These are phyloP conservation scores for Vicugna pacos DNA, from an alignment of 2,113 vertebrate genomes.

Conservation along the genomic window DNA sequence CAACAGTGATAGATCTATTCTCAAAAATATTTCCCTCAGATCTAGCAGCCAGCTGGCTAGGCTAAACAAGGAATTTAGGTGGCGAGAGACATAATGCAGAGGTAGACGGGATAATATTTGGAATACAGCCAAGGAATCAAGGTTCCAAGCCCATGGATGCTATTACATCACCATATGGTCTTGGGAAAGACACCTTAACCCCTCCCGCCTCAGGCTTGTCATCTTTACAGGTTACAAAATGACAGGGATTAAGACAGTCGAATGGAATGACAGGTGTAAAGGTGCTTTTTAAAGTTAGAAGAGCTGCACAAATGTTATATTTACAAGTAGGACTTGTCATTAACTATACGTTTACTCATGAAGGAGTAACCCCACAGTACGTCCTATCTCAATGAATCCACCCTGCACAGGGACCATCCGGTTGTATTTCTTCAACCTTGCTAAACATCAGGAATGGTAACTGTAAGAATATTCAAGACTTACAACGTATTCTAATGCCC, in stretches of 20 bases:
- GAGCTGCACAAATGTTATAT: not conserved
- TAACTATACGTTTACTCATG: not conserved
- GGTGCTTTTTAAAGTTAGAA: not conserved
- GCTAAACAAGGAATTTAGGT: not conserved
- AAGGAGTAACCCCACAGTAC: not conserved
- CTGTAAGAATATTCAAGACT: not conserved
- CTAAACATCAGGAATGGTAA: not conserved
- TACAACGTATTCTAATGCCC: not conserved
- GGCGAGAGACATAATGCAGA: not conserved
- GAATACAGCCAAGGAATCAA: not conserved
- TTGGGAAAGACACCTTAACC: not conserved
- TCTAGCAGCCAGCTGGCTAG: not conserved
- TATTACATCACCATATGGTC: not conserved
- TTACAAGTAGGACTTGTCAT: not conserved
- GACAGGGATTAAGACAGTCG: not conserved
- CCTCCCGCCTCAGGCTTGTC: not conserved
- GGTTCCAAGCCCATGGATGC: not conserved
- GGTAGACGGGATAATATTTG: not conserved
- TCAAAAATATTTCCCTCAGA: not conserved
- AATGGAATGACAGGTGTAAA: not conserved
- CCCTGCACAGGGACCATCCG: not conserved
- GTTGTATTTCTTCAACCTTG: not conserved
- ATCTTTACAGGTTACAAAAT: not conserved
- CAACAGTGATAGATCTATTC: not conserved
- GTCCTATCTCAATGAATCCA: not conserved